Evolutionary conservation across 2,113 vertebrate species (phyloP), one percentile per base, ranked within the genome.

Genomic region (Hassar affinis): DNA sequence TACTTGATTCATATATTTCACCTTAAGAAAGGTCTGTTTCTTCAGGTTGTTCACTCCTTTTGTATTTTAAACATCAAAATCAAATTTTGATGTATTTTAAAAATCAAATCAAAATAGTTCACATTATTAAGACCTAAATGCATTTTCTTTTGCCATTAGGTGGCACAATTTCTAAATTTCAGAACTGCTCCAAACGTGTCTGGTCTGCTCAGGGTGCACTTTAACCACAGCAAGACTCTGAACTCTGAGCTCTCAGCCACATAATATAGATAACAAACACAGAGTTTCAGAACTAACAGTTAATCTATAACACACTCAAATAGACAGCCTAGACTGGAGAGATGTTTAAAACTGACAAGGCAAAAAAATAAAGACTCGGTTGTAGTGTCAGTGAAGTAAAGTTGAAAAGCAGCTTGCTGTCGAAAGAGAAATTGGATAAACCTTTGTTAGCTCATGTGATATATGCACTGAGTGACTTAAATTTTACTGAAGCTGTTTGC

Each of bases 231-330:
- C 51, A 33, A 85, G 84, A 64, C 79, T 33, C 54, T 85, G 84
- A 79, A 88, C 86, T 86, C 86, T 88, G 86, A 81, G 81, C 86
- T 88, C 38, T 4, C 54, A 22, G 56, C 20, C 66, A 57, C 69
- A 79, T 49, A 68, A 76, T 51, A 49, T 45, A 81, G 84, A 84
- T 84, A 84, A 79, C 66, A 42, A 74, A 49, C 51, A 84, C 33
- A 82, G 8, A 7, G 35, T 56, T 72, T 74, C 45, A 80, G 25
- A 75, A 49, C 61, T 33, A 79, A 47, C 49, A 78, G 86, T 84
- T 88, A 88, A 88, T 86, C 49, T 78, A 57, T 84, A 83, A 88
- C 86, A 80, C 47, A 45, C 25, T 71, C 69, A 81, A 62, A 83
- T 25, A 62, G 61, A 78, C 64, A 22, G n/a, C 14, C 76, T 45